Percentiles rank a stretch among this genome's conserved stretches.
phyloP scores from a whole-genome alignment of 2,888 invertebrate species.

The Willowsia nigromaculata region DNA sequence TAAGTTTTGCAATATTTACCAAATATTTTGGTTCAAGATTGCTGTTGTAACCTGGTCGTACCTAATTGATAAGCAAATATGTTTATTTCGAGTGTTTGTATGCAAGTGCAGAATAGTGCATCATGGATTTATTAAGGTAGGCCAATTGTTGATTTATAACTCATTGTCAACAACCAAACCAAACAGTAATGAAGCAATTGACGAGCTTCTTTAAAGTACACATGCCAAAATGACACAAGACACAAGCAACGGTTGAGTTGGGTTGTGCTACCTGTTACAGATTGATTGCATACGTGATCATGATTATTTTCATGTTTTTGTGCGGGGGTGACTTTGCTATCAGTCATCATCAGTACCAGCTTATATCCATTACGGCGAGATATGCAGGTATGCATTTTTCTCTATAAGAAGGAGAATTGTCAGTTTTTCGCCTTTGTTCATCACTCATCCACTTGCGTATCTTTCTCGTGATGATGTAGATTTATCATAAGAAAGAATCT shows the following conservation, averaged over 20 bases:
- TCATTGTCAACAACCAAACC: not conserved
- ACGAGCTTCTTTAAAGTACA: constrained; percentile 7
- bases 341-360: not conserved
- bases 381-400: not conserved
- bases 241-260: not conserved
- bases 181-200: not conserved
- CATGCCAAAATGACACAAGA: constrained; percentile 8
- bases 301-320: not conserved
- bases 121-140: no score
- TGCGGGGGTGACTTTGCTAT: not conserved
- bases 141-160: not conserved
- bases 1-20: not conserved
- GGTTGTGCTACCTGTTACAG: not conserved
- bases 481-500: not conserved
- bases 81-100: not conserved
- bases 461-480: not conserved
- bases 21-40: not conserved
- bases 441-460: not conserved
- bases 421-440: constrained; percentile 30
- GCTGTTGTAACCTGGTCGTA: not conserved
- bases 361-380: not conserved
- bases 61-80: not conserved
- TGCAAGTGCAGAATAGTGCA: not conserved
- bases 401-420: not conserved
- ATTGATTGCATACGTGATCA: not conserved